Base-by-base conservation (phyloP, 2,888 invertebrate species). In the Sphecodes monilicornis region DNA sequence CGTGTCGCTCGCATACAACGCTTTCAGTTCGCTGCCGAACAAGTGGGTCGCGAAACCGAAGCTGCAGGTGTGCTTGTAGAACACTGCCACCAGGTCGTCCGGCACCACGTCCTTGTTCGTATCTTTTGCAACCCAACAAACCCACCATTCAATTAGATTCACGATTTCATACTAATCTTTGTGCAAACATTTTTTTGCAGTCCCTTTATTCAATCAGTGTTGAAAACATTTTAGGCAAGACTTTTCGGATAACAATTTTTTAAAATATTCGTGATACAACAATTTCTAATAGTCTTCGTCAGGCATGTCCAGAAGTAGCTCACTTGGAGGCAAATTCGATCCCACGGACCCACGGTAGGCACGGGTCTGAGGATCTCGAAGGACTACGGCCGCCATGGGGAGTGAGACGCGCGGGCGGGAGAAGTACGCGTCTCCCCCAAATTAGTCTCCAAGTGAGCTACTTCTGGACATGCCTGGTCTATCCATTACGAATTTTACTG, bases 31-130 rank as follows among this genome's bases (percentile, higher is more conserved):
- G 77, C 98, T 97, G 1, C 98, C 98, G 94, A 99, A 99, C n/a
- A 99, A 96, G 94, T 99, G 98, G 29, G 98, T 98, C 0, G 98
- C 99, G 95, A 99, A 99, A n/a, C 99, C 99, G 95, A 99, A 99
- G 94, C 98, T 98, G 95, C 99, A 99, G 80, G 97, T 97, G 92
- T 98, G 97, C 92, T 98, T 98, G 95, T 98, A 98, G 95, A 99
- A 99, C 3, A 98, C 98, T 0, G 98, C 97, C 1, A 99, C 98
- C 91, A 99, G 95, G 94, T 99, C 98, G 94, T 98, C 98, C 2
- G 98, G 98, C 72, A 99, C 97, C 18, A 98, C 97, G 95, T 99
- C 99, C 88, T 98, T 97, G 95, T 99, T 99, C 18, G 98, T 98
- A 91, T 98, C 98, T 96, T 91, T n/a, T 90, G 39, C 36, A 54